Base-by-base conservation (phyloP, 2,888 invertebrate species). In the Trisateles emortualis region DNA sequence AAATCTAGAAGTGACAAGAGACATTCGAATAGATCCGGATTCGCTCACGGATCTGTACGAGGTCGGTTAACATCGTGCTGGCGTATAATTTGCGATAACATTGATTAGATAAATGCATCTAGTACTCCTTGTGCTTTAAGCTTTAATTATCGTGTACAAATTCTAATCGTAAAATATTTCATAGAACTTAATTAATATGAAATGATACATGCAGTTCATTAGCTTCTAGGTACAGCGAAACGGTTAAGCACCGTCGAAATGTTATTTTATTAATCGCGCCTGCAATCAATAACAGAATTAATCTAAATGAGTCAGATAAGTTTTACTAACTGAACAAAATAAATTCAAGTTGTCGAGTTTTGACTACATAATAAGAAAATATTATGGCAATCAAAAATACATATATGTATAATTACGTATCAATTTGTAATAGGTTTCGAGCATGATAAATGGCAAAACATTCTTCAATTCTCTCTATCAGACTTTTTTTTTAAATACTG, bases 1-100 rank as follows among this genome's bases (percentile, higher is more conserved):
- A 62, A 55, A 67, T 67, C 59, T 61, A 63, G 46, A 61, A 64
- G 70, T 64, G 66, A 60, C 71, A 68, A 63, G 54, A 65, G 67
- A 64, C 64, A 73, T 55, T 71, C 48, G 50, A 58, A 53, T 39
- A 66, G 73, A 78, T 75, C 79, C 77, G 78, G 77, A 74, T 68
- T 69, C 60, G 70, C 64, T 80, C 66, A 76, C 79, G 81, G 81
- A 83, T 78, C 74, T 74, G 52, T 41, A 33, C 82, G 79, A 84
- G 84, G 84, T 78, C 80, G 76, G 55, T 67, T 65, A 60, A 52
- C 54, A 57, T 73, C 70, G 74, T 68, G 72, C 66, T 51, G 51
- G 59, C 51, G 55, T 62, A 62, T 68, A 66, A 73, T 65, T 66
- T 55, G 67, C 59, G 65, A 74, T 73, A 65, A 67, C 62, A 61